Base-by-base conservation (phyloP, 2,797 vertebrate genomes). In the Delichon dasypus region DNA sequence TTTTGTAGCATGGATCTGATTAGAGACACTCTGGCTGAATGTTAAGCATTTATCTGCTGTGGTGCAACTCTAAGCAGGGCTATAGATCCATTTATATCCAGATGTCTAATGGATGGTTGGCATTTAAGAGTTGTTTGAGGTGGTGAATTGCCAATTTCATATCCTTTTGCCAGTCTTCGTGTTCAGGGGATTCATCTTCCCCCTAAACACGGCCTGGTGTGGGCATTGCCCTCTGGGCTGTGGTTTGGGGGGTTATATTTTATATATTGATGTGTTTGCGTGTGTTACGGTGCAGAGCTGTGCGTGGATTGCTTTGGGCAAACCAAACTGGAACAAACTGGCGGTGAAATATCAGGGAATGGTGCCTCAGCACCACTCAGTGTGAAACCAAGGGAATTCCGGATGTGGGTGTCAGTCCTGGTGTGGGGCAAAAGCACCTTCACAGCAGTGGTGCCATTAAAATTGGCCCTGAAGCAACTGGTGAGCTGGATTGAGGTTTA, bases 21-120 rank as follows among this genome's bases (percentile, higher is more conserved):
- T 88, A 88, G 57, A 86, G 70, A 8, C 45, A 71, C 44, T 72
- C 25, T 90, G 50, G 40, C 54, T 93, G 93, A 65, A 90, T 90
- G 61, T 51, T 90, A 80, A 90, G 20, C 72, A 20, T 90, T 15
- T 15, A 2, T 47, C 55, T 80, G 45, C 74, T 26, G n/a, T 9
- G 67, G 29, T 66, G 64, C 10, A 40, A 9, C 81, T 45, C 71
- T 10, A 14, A 65, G 42, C 55, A 81, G 40, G 30, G 76, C 50
- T 81, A 7, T 62, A 27, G 77, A 92, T 89, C 68, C 93, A 4
- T 27, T 62, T 42, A 0, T n/a, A 1, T 26, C 23, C 48, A 38
- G 44, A 15, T 77, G 15, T 64, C 22, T 76, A 30, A 81, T 44
- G 25, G 32, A 23, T n/a, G 45, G 29, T 7, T 91, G 57, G 58